Conservation (phyloP, 2,113 vertebrate species). For the Lamprologus lemairii region DNA sequence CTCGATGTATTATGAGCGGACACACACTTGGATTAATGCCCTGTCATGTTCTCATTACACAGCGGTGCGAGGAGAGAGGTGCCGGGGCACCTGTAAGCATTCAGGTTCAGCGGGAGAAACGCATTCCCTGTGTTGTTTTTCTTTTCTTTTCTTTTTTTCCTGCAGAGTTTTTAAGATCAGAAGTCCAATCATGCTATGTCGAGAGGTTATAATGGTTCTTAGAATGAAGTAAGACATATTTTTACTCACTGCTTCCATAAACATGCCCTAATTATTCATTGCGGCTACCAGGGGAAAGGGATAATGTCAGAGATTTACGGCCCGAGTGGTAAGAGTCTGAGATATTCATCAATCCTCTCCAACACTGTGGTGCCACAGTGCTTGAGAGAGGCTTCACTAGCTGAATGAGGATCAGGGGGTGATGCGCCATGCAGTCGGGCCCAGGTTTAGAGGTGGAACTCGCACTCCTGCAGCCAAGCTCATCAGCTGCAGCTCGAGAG, state of each 20-base stretch:
- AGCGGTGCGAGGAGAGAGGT: not conserved
- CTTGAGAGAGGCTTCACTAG: conserved; percentile 34
- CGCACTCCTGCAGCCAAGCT: not conserved
- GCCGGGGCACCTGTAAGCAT: not conserved
- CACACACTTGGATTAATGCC: conserved; percentile 44
- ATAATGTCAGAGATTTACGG: conserved; percentile 69
- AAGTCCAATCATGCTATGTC: conserved; percentile 15
- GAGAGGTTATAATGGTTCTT: conserved; percentile 15
- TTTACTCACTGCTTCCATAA: conserved; percentile 55
- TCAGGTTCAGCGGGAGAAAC: not conserved
- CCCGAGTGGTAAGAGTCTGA: conserved; percentile 45
- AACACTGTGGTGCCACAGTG: conserved; percentile 28
- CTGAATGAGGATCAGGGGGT: conserved; percentile 53
- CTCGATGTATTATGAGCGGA: conserved; percentile 31
- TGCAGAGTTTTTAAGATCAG: not conserved
- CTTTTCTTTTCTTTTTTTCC: not conserved
- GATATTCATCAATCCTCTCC: conserved; percentile 55
- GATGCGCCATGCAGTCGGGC: conserved; percentile 38
- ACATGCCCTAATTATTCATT: conserved; percentile 65
- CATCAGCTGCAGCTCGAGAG: not conserved
- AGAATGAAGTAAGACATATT: conserved; percentile 50
- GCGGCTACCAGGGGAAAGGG: conserved; percentile 22
- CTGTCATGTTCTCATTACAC: conserved; percentile 43
- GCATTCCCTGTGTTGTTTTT: not conserved
- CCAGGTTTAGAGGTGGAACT: conserved; percentile 29